A percentile compares a stretch with the other conserved stretches of the same genome.
Conservation (phyloP, 2,888 invertebrate species). For the Strigamia maritima region DNA sequence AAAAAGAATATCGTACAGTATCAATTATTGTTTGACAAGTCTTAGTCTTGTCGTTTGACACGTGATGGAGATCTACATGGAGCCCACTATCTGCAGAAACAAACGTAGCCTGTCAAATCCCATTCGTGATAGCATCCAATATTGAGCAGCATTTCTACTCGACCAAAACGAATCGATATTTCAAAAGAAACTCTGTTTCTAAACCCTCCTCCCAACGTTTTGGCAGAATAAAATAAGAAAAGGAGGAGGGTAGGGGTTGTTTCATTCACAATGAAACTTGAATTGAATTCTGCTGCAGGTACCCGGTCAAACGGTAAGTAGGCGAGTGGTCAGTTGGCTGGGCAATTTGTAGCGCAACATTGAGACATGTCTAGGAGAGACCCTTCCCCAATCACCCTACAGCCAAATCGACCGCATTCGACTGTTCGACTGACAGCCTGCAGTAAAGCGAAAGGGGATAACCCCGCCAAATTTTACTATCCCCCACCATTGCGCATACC, state of each 20-base stretch:
- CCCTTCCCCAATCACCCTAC: constrained; percentile 28
- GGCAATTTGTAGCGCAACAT: constrained; percentile 28
- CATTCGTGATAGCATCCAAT: constrained; percentile 30
- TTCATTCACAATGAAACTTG: constrained; percentile 21
- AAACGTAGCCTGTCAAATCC: constrained; percentile 32
- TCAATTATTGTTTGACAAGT: constrained; percentile 32
- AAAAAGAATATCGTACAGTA: not conserved
- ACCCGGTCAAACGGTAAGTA: constrained; percentile 18
- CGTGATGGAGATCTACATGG: constrained; percentile 32
- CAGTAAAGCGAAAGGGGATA: constrained; percentile 13
- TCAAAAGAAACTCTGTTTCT: constrained; percentile 21
- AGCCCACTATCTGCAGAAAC: constrained; percentile 30
- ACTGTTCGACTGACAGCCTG: constrained; percentile 20
- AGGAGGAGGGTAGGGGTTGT: not conserved
- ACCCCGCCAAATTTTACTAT: not conserved
- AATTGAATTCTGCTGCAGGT: constrained; percentile 21
- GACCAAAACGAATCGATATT: constrained; percentile 32
- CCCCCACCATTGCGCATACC: not conserved
- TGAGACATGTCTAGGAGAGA: constrained; percentile 18
- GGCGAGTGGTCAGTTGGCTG: constrained; percentile 23
- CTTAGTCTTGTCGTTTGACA: constrained; percentile 31
- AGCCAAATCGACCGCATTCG: constrained; percentile 32
- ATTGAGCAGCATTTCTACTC: constrained; percentile 30
- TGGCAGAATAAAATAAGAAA: not conserved
- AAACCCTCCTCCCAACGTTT: constrained; percentile 7